A percentile compares a stretch with the other conserved stretches of the same genome.
Conservation (phyloP, 2,113 vertebrate genomes). For the Hemiscyllium ocellatum region DNA sequence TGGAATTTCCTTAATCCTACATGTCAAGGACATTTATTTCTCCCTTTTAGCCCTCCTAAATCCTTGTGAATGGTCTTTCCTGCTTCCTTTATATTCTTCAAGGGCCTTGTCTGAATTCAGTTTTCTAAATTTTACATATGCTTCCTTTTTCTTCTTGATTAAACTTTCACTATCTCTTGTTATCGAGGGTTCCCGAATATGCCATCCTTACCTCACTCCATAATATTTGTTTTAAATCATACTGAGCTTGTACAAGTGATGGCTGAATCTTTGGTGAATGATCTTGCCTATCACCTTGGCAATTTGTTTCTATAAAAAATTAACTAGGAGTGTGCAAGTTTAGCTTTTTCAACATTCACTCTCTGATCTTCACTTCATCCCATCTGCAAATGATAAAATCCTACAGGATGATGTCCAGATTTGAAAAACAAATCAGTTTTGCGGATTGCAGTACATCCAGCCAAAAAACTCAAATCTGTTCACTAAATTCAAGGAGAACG, state of each 20-base stretch:
- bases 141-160: too few species aligned
- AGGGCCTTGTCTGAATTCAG: too few species aligned
- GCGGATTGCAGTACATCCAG: background rate
- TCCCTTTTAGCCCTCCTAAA: too few species aligned
- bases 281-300: background rate
- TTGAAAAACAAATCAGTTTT: conserved; percentile 14
- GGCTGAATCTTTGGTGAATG: background rate
- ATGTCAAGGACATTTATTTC: too few species aligned
- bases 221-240: background rate
- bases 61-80: too few species aligned
- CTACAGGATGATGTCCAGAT: background rate
- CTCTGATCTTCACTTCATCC: background rate
- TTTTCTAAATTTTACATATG: too few species aligned
- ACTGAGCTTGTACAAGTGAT: background rate
- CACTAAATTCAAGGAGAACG: background rate
- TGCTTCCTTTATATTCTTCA: too few species aligned
- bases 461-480: background rate
- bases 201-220: too few species aligned
- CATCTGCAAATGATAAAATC: background rate
- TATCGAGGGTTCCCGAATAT: too few species aligned
- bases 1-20: too few species aligned
- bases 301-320: background rate
- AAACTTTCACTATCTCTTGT: too few species aligned
- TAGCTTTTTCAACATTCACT: background rate
- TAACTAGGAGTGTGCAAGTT: background rate